A percentile compares a stretch with the other conserved stretches of the same genome.
Conservation (phyloP, 2,113 vertebrate genomes). For the Ursus arctos region DNA sequence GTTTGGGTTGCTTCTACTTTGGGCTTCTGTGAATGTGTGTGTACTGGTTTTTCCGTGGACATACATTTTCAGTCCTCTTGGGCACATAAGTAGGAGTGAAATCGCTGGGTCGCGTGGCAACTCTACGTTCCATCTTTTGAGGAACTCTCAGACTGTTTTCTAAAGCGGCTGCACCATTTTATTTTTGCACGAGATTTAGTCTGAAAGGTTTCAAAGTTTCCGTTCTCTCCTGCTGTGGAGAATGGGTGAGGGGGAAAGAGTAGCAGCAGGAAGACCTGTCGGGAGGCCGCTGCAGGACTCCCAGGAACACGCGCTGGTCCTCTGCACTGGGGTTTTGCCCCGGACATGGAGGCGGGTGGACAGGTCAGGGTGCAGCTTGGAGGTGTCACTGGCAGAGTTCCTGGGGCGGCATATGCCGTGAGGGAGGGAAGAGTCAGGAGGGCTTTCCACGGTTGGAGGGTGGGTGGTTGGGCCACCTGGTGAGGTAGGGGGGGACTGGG, state of each 20-base stretch:
- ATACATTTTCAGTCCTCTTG: background rate
- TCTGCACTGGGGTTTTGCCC: fast-evolving
- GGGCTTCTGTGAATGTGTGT: background rate
- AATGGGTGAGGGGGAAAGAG: background rate
- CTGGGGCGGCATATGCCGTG: fast-evolving
- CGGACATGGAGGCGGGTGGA: background rate
- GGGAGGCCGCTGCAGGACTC: background rate
- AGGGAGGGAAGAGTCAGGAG: background rate
- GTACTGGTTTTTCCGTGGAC: background rate
- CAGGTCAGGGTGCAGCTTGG: fast-evolving
- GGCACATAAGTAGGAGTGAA: background rate
- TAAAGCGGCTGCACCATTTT: background rate
- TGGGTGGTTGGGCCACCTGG: too few species aligned
- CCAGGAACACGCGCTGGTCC: background rate
- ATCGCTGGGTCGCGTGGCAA: background rate
- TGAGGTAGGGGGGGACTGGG: background rate
- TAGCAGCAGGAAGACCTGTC: background rate
- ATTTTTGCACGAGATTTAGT: background rate
- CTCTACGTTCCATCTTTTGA: background rate
- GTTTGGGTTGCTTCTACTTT: background rate
- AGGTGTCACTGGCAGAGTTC: background rate
- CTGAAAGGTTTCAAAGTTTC: background rate
- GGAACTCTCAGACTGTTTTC: background rate
- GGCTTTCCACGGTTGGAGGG: background rate
- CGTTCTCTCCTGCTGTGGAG: background rate